A percentile compares a stretch with the other conserved stretches of the same genome.
These are phyloP conservation scores for Crocuta crocuta DNA, from an alignment of 2,113 vertebrate species.

Conservation along the genomic window DNA sequence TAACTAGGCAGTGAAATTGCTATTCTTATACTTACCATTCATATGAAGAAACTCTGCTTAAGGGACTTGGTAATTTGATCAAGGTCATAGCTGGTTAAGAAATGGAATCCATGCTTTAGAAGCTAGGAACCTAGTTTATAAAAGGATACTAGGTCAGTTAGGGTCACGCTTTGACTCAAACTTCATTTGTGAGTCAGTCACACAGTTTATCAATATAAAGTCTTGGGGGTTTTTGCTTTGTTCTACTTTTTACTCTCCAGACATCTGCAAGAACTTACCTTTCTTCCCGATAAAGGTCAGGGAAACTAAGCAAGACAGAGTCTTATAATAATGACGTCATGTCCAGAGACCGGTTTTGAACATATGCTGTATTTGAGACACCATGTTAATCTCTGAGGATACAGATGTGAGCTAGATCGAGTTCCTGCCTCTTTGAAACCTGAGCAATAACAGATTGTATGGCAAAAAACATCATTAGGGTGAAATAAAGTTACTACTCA, in stretches of 20 bases:
- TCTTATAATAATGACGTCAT: background rate
- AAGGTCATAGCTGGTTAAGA: background rate
- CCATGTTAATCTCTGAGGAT: background rate
- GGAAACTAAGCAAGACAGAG: background rate
- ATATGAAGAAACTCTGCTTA: background rate
- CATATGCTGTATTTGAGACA: background rate
- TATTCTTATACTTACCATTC: background rate
- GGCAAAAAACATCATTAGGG: background rate
- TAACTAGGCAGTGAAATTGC: background rate
- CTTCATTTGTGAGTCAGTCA: background rate
- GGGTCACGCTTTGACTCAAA: background rate
- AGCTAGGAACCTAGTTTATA: background rate
- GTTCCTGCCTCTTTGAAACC: background rate
- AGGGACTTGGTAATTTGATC: background rate
- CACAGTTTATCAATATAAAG: background rate
- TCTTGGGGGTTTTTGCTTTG: background rate
- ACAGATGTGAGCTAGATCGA: background rate
- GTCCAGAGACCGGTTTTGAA: background rate
- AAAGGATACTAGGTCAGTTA: background rate
- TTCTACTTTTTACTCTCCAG: background rate
- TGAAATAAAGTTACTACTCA: background rate
- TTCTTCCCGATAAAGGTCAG: background rate
- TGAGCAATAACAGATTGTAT: background rate
- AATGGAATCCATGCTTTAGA: background rate
- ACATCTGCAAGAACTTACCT: background rate